Evolutionary conservation across 2,797 vertebrate species (phyloP), one percentile per base, ranked within the genome.

Genomic region (Acrossocheilus wenchowensis): DNA sequence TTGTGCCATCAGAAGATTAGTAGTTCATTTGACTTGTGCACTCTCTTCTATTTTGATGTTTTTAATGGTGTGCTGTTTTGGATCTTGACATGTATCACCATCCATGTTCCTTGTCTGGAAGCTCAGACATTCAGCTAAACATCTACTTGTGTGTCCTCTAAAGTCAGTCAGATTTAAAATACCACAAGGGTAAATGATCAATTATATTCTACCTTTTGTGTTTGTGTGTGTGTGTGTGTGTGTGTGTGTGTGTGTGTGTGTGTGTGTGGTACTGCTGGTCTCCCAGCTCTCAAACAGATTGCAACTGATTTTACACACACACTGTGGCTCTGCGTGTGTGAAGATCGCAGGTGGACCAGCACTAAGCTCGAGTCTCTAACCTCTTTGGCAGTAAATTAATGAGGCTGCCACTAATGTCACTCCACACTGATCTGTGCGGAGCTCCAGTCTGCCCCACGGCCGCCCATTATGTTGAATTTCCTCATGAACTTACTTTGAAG

Each of bases 401-500:
- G 45, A 81, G 62, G 62, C 30, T 48, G 78, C 39, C 78, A 64
- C 57, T 80, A 45, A 81, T 48, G 64, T 69, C 79, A 50, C 26
- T 81, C 45, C 79, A 23, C 78, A 30, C n/a, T 23, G 78, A 80
- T 80, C 78, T 80, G 78, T 78, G 57, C 15, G 2, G 39, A 30
- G 39, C 62, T 68, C 19, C 62, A 81, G 14, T 68, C 26, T 66
- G 19, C 43, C 79, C 62, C 1, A 50, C 10, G 19, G 62, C 17
- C 78, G 2, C 43, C n/a, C 43, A 23, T 78, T 60, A 57, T 52
- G 14, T 68, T 34, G 41, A 66, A 64, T 80, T 68, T 81, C 43
- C 26, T 36, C 43, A 36, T 81, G 19, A 81, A 81, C 69, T 30
- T 83, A 83, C 80, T 87, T 86, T 86, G 82, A 87, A 83, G 87